Percentiles rank a stretch among this genome's conserved stretches.
Evolutionary conservation across 2,797 vertebrate genomes (phyloP).

Genomic region (Sebastes vulpes): DNA sequence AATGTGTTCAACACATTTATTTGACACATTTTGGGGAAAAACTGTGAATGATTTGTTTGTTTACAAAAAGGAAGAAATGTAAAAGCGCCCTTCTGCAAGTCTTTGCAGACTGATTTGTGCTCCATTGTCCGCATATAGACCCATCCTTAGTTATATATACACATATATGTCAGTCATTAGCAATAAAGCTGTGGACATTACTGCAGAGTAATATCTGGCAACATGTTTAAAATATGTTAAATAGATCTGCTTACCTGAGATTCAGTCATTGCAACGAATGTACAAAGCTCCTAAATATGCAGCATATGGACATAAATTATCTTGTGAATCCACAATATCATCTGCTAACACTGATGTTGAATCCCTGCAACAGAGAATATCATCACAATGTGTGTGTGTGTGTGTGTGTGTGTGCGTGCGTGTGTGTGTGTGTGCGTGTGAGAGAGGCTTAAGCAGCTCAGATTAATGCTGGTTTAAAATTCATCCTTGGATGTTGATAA

Average conservation of each 20-base stretch:
- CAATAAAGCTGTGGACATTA: too few relatives aligned
- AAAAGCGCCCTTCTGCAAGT: neutral
- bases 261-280: neutral
- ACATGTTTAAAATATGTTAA: neutral
- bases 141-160: too few relatives aligned
- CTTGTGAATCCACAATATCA: neutral
- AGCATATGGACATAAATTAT: neutral
- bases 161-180: too few relatives aligned
- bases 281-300: neutral
- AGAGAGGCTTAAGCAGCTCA: slow-evolving; percentile 13
- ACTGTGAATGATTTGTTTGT: neutral
- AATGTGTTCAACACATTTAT: neutral
- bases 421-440: neutral
- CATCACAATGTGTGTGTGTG: neutral
- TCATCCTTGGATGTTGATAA: slow-evolving; percentile 7
- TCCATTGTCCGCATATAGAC: too few relatives aligned
- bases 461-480: slow-evolving; percentile 21
- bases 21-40: neutral
- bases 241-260: neutral
- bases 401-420: neutral
- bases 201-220: neutral
- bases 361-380: neutral
- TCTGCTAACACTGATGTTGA: neutral
- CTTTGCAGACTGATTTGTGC: neutral
- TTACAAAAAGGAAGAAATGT: neutral